Evolutionary conservation across 2,113 vertebrate species (phyloP).

Genomic region (Gnathonemus echidnorhynchus): DNA sequence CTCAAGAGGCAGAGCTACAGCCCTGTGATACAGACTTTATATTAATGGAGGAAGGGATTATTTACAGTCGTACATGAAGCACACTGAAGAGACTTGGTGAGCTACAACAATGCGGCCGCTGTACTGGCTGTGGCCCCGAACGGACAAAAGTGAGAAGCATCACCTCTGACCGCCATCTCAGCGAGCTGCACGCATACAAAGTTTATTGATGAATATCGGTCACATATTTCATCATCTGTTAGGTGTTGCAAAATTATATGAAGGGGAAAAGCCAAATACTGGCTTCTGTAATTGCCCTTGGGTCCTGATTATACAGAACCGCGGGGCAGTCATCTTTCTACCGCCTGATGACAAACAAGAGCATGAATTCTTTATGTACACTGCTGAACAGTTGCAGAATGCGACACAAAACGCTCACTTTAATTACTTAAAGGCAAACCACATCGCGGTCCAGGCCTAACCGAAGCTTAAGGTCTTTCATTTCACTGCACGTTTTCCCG

Average conservation of each 20-base stretch:
- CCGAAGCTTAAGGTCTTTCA: background rate
- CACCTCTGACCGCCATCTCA: background rate
- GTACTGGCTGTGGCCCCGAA: background rate
- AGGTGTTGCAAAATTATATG: background rate
- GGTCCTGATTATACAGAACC: background rate
- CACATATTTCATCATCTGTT: background rate
- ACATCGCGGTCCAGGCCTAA: background rate
- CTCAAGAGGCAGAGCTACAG: background rate
- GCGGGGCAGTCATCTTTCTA: background rate
- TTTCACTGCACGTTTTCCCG: background rate
- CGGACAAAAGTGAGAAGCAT: too few relatives aligned
- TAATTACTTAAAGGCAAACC: background rate
- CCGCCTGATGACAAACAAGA: background rate
- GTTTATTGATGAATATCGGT: background rate
- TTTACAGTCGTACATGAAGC: background rate
- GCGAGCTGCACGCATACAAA: background rate
- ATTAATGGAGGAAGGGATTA: background rate
- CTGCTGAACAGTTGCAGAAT: background rate
- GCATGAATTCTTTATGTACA: background rate
- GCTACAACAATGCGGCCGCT: background rate
- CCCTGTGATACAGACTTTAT: background rate
- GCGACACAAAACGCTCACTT: slow-evolving; percentile 1
- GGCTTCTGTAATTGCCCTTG: background rate
- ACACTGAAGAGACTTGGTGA: background rate
- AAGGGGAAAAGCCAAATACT: background rate